Percentiles rank a stretch among this genome's conserved stretches.
Evolutionary conservation across 2,888 invertebrate species (phyloP).

Genomic region (Entomobrya proxima): DNA sequence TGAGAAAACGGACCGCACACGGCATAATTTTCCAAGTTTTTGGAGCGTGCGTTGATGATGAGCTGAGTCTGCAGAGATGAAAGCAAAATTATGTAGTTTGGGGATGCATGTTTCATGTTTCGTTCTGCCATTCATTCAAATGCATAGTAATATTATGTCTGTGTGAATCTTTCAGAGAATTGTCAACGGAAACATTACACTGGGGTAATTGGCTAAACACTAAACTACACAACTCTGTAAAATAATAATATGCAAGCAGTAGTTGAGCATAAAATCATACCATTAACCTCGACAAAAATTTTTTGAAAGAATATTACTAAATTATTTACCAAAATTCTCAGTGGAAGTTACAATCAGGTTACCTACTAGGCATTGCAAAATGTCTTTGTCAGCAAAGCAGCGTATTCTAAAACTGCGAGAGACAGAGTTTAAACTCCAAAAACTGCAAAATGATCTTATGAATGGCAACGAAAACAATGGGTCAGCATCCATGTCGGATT

Average conservation of each 20-base stretch:
- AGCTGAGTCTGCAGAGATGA: too few species aligned
- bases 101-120: not conserved
- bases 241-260: too few species aligned
- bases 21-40: not conserved
- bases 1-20: too few species aligned
- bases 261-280: too few species aligned
- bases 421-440: conserved; percentile 43
- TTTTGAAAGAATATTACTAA: too few species aligned
- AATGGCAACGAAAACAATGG: not conserved
- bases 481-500: not conserved
- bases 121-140: not conserved
- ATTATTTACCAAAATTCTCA: conserved; percentile 33
- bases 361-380: not conserved
- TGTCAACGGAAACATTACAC: conserved; percentile 30
- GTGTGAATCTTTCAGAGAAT: not conserved
- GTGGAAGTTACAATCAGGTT: not conserved
- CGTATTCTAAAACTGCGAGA: conserved; percentile 51
- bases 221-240: too few species aligned
- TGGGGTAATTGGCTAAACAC: too few species aligned
- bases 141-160: not conserved
- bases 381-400: conserved; percentile 31
- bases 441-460: conserved; percentile 34
- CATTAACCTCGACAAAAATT: too few species aligned
- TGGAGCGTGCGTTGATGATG: too few species aligned
- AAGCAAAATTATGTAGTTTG: not conserved